Evolutionary conservation across 2,113 vertebrate genomes (phyloP), one percentile per base, ranked within the genome.

Genomic region (Sceloporus tristichus): DNA sequence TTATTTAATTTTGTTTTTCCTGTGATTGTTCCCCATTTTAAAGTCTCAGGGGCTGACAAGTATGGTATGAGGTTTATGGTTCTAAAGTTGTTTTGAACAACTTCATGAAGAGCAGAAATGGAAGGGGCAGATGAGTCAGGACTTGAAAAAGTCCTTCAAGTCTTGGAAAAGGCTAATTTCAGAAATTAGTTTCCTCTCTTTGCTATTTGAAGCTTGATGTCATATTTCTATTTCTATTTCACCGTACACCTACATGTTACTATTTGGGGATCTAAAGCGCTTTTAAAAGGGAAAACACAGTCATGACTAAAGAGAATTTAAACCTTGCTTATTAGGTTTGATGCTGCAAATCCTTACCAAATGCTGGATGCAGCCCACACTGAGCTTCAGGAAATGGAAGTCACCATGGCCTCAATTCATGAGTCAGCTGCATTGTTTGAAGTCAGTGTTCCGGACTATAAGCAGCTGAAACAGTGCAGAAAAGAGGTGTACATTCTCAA

Each of bases 381-480:
- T 5, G 97, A 98, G 95, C 98, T 99, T 93, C 95, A 96, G 91
- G 95, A 97, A 91, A 97, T 98, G 96, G 99, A 99, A 92, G 94
- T 94, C 4, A 94, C 95, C 68, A 98, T 99, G 98, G 91, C 96
- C 70, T 97, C 95, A 0, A 97, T 99, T 89, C 96, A 94, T 70
- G 96, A 98, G 54, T 98, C 98, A 0, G 98, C 98, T 71, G 92
- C 90, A 68, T 95, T 99, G 84, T 99, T 99, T 92, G 99, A 99
- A 95, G 98, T 99, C 93, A 97, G 38, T 1, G 86, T 98, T 74
- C 97, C 98, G 0, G 98, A 99, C 79, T 98, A 97, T 78, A 98
- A 96, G 94, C 98, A 98, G 34, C 96, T 99, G 87, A 97, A 94
- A 87, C 98, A 98, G 91, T 98, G 99, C 96, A 97, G 98, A 88